phyloP scores from a whole-genome alignment of 2,888 invertebrate genomes.

The Salpingus planirostris region DNA sequence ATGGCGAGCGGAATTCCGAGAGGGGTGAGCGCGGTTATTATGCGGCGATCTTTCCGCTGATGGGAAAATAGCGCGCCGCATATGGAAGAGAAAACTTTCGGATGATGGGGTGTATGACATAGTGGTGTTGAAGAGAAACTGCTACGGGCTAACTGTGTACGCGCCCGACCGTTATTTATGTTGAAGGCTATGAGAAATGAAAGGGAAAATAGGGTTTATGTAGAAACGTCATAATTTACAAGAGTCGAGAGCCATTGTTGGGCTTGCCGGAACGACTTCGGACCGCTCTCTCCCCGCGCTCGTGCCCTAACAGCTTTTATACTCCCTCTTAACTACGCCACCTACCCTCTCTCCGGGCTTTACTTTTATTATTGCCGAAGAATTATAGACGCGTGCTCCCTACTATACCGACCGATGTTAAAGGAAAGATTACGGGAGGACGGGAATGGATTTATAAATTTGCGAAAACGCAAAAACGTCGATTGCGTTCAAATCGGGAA shows the following conservation, averaged over 20 bases:
- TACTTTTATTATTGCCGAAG: slow-evolving; percentile 17
- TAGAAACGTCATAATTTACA: slow-evolving; percentile 33
- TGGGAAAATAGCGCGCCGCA: too few relatives aligned
- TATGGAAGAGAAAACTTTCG: background rate
- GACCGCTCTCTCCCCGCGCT: slow-evolving; percentile 19
- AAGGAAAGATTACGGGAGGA: too few relatives aligned
- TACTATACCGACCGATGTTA: too few relatives aligned
- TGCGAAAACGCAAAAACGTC: too few relatives aligned
- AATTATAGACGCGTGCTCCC: too few relatives aligned
- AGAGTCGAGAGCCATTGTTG: slow-evolving; percentile 25
- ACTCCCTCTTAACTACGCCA: slow-evolving; percentile 16
- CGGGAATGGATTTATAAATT: too few relatives aligned
- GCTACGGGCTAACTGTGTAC: too few relatives aligned
- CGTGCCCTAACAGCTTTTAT: slow-evolving; percentile 20
- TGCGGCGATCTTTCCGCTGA: too few relatives aligned
- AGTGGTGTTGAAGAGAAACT: too few relatives aligned
- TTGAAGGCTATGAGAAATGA: slow-evolving; percentile 34
- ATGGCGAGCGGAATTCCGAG: too few relatives aligned
- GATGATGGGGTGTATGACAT: background rate
- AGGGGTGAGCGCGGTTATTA: too few relatives aligned
- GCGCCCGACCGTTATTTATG: slow-evolving; percentile 34
- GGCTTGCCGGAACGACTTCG: slow-evolving; percentile 26
- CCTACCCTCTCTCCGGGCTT: slow-evolving; percentile 15
- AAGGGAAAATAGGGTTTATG: slow-evolving; percentile 36
- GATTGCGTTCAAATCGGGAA: too few relatives aligned